Conservation (phyloP, 2,113 vertebrate species). For the Trematocara unimaculatum region DNA sequence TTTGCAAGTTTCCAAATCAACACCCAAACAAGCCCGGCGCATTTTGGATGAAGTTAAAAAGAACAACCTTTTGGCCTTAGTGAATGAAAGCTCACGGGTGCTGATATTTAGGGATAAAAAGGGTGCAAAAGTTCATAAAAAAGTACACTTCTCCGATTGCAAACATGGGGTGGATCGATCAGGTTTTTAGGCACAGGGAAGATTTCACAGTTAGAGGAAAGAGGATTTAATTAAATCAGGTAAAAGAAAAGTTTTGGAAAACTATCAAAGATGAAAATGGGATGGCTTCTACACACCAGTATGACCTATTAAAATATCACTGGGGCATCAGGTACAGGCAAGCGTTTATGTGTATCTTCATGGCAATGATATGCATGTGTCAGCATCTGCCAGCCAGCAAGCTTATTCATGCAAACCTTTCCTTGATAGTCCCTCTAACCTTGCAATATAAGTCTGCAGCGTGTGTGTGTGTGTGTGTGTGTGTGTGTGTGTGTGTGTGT, state of each 20-base stretch:
- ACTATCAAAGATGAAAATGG: neutral
- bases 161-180: neutral
- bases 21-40: neutral
- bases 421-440: neutral
- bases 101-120: neutral
- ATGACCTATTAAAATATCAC: neutral
- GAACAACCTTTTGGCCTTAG: neutral
- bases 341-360: neutral
- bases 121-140: neutral
- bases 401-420: neutral
- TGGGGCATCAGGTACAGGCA: neutral
- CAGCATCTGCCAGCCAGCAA: neutral
- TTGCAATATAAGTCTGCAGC: neutral
- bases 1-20: neutral
- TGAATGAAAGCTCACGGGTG: neutral
- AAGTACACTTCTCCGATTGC: neutral
- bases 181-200: neutral
- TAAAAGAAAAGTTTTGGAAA: neutral
- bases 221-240: neutral
- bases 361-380: neutral
- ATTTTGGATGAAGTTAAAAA: neutral
- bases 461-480: neutral
- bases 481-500: neutral
- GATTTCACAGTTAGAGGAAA: neutral
- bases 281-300: fast-evolving